Evolutionary conservation across 2,888 invertebrate genomes (phyloP).

Genomic region (Phytoseiulus persimilis): DNA sequence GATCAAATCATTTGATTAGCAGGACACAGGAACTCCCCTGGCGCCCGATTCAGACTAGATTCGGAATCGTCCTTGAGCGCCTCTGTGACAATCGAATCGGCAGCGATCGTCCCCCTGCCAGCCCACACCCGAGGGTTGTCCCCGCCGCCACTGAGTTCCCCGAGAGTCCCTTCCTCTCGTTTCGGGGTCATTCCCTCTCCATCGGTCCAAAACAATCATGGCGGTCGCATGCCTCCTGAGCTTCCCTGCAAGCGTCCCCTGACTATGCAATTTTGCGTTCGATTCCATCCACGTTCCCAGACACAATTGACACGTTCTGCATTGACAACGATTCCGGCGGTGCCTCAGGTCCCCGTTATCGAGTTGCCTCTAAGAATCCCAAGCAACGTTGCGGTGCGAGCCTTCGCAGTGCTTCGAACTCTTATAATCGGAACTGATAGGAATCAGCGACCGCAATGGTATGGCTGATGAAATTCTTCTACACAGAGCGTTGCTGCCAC

Average conservation of each 20-base stretch:
- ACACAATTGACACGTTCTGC: neutral
- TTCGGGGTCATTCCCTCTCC: conserved; percentile 28
- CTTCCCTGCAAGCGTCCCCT: neutral
- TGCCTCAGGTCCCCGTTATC: neutral
- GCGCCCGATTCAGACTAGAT: neutral
- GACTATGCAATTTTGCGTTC: neutral
- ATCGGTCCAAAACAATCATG: conserved; percentile 36
- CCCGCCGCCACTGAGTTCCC: neutral
- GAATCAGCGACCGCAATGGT: neutral
- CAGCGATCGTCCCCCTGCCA: neutral
- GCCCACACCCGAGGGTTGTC: neutral
- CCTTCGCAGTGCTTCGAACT: neutral
- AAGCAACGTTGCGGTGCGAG: neutral
- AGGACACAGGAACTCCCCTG: too few relatives aligned
- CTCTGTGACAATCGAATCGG: neutral
- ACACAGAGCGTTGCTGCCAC: neutral
- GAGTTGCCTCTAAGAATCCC: neutral
- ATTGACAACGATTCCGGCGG: neutral
- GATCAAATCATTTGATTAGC: too few relatives aligned
- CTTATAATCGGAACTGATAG: neutral
- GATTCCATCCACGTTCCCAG: neutral
- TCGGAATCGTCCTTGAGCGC: neutral
- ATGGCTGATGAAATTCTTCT: neutral
- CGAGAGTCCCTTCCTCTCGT: neutral
- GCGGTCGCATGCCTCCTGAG: conserved; percentile 14